phyloP scores from a whole-genome alignment of 2,888 invertebrate genomes.

The Escarpia spicata region DNA sequence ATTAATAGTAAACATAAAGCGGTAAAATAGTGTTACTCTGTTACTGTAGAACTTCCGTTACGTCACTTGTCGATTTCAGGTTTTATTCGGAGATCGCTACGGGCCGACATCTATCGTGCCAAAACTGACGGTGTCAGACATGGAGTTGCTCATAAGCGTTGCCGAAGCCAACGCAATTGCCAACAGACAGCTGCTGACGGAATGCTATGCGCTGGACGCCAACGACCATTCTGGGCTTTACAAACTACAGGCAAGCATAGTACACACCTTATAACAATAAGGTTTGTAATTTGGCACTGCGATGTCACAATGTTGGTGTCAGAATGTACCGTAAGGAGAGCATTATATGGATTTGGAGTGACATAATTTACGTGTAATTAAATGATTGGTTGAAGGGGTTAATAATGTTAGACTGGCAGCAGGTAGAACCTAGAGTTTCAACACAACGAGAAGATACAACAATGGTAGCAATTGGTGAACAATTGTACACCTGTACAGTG shows the following conservation, averaged over 20 bases:
- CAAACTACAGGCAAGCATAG: conserved; percentile 21
- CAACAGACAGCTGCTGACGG: conserved; percentile 13
- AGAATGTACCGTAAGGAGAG: not conserved
- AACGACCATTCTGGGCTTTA: not conserved
- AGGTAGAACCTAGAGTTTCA: no score
- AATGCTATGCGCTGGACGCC: conserved; percentile 19
- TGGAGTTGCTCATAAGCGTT: conserved; percentile 8
- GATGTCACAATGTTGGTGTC: not conserved
- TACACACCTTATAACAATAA: not conserved
- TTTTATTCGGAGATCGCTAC: not conserved
- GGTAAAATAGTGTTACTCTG: not conserved
- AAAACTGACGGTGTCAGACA: not conserved
- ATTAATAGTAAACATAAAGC: not conserved
- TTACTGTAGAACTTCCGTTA: not conserved
- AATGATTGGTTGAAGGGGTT: not conserved
- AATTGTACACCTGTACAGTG: no score
- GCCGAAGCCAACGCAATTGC: not conserved
- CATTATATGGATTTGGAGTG: not conserved
- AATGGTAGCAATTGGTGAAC: no score
- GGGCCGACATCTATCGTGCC: not conserved
- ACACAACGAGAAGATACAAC: no score
- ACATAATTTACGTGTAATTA: not conserved
- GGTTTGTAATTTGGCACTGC: not conserved
- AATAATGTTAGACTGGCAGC: no score
- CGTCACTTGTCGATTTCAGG: not conserved